Conservation (phyloP, 64 coral and sea anemone genomes). For the Anthopleura sola region DNA sequence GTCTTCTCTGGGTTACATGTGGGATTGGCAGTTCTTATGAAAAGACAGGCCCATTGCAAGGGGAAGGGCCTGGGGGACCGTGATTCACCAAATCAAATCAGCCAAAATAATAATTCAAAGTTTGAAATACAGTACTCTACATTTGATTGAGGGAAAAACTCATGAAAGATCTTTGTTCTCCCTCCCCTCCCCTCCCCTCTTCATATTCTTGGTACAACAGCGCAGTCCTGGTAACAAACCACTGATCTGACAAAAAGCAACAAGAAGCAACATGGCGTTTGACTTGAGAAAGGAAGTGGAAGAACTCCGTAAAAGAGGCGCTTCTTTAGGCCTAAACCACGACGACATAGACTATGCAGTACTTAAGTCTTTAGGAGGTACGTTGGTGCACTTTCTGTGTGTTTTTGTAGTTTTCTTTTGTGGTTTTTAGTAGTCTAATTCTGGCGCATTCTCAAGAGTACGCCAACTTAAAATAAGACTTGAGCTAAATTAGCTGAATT, state of each 20-base stretch:
- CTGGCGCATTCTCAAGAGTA: background rate
- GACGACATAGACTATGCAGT: constrained; percentile 72
- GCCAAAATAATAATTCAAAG: too few species aligned
- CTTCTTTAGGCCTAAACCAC: constrained; percentile 54
- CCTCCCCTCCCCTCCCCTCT: too few species aligned
- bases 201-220: too few species aligned
- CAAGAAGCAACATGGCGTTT: background rate
- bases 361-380: constrained; percentile 74
- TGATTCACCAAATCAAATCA: too few species aligned
- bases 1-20: too few species aligned
- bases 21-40: too few species aligned
- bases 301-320: constrained; percentile 69
- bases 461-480: background rate
- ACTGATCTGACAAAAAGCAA: background rate
- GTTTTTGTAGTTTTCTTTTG: background rate
- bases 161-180: too few species aligned
- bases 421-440: background rate
- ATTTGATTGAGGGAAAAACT: too few species aligned
- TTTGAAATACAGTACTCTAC: too few species aligned
- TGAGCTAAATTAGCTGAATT: too few species aligned
- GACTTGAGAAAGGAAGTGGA: constrained; percentile 66
- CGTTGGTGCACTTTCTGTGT: background rate
- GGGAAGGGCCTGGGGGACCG: too few species aligned
- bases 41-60: too few species aligned
- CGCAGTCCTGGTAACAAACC: background rate